A percentile compares a stretch with the other conserved stretches of the same genome.
Evolutionary conservation across 2,113 vertebrate species (phyloP).

Genomic region (Halcyon senegalensis): DNA sequence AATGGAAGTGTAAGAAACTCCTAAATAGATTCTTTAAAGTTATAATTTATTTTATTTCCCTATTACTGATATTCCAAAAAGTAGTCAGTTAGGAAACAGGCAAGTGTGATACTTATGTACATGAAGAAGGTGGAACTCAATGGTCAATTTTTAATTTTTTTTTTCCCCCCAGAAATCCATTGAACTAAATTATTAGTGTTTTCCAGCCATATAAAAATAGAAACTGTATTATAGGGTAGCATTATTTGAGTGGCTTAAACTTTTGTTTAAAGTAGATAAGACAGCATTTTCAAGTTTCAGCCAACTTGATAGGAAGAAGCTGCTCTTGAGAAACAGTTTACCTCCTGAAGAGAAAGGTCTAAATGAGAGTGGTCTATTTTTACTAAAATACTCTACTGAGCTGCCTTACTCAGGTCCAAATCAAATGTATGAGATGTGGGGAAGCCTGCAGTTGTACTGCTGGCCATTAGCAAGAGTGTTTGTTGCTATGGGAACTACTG

Average conservation of each 20-base stretch:
- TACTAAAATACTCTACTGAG: conserved; percentile 59
- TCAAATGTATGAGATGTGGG: conserved; percentile 67
- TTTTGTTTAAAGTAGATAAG: neutral
- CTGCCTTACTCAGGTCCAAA: conserved; percentile 61
- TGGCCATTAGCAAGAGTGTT: conserved; percentile 72
- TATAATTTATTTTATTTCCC: neutral
- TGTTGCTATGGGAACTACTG: conserved; percentile 81
- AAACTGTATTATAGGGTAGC: neutral
- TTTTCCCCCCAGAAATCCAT: neutral
- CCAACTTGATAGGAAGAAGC: neutral
- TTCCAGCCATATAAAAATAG: neutral
- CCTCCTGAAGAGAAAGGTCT: conserved; percentile 55
- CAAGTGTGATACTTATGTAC: neutral
- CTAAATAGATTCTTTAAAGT: neutral
- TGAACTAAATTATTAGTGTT: neutral
- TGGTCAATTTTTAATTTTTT: neutral
- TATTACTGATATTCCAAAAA: neutral
- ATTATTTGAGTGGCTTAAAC: conserved; percentile 1
- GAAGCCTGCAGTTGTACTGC: conserved; percentile 73
- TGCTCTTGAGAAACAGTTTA: conserved; percentile 54
- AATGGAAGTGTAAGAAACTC: neutral
- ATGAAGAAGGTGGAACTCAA: neutral
- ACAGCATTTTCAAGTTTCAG: conserved; percentile 47
- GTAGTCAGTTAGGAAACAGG: neutral
- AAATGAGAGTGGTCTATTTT: conserved; percentile 37